Base-by-base conservation (phyloP, 2,888 invertebrate species). In the Metallyticus violacea region DNA sequence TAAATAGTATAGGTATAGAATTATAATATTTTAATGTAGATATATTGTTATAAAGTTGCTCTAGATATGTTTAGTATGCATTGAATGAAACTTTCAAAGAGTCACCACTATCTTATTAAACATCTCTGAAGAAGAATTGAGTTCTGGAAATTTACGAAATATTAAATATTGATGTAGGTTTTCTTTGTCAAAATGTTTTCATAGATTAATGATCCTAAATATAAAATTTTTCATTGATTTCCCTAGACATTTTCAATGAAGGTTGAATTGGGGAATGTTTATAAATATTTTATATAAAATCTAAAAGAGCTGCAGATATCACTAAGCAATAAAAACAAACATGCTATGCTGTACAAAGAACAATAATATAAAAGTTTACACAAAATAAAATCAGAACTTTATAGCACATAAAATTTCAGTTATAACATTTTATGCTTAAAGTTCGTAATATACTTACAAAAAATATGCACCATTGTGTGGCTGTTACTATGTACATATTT, bases 391-490 rank as follows among this genome's bases (percentile, higher is more conserved):
- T 30, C 25, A 81, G 81, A 26, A 30, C 40, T 81, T 81, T 30
- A 81, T 81, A 81, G 40, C 29, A 81, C 81, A 81, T 40, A 81
- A 30, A 81, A 22, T n/a, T 81, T 28, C 30, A 81, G 26, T 81
- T 29, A 81, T 30, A n/a, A 81, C n/a, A 30, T 30, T 25, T 81
- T 30, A 81, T 81, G n/a, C 30, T 30, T 29, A 81, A 7, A 81
- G n/a, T 40, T 81, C 81, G 29, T 40, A 81, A 81, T 40, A 81
- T 81, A 81, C 15, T 29, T 81, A 81, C 81, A 81, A 81, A 81
- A 81, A 81, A 81, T 81, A 81, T 81, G 30, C 81, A 81, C 81
- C 29, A 25, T 26, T 81, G 81, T 81, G 9, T 30, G 25, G 28
- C 7, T 81, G 26, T 25, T 81, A 30, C 81, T 81, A 40, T 40